These are phyloP conservation scores for Pseudolaguvia tuberculata DNA, from an alignment of 2,113 vertebrate genomes.

Conservation along the genomic window DNA sequence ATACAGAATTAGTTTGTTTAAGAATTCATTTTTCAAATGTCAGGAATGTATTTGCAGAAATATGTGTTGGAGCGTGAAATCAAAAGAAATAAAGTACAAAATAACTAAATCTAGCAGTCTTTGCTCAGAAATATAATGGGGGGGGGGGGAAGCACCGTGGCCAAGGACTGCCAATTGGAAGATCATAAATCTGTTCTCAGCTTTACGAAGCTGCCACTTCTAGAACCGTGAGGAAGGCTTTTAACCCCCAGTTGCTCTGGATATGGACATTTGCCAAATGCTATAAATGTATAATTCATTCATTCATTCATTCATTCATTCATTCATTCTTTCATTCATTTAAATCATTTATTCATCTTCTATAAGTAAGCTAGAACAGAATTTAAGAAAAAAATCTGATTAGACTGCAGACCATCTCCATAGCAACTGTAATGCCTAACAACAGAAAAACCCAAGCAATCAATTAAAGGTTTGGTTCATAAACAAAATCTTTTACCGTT, in stretches of 20 bases:
- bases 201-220: too few relatives aligned
- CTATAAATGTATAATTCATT: background rate
- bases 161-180: too few relatives aligned
- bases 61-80: background rate
- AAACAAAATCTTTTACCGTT: background rate
- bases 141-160: too few relatives aligned
- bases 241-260: too few relatives aligned
- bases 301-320: too few relatives aligned
- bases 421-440: slow-evolving; percentile 38
- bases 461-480: background rate
- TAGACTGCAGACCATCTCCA: slow-evolving; percentile 34
- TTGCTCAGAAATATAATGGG: too few relatives aligned
- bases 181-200: too few relatives aligned
- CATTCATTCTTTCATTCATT: too few relatives aligned
- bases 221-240: too few relatives aligned
- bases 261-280: too few relatives aligned
- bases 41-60: background rate
- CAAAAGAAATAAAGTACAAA: too few relatives aligned
- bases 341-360: background rate
- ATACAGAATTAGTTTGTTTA: background rate
- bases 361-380: slow-evolving; percentile 41
- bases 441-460: slow-evolving; percentile 8
- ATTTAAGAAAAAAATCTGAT: slow-evolving; percentile 35
- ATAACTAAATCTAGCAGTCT: too few relatives aligned
- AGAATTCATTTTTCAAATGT: background rate